Percentiles rank a stretch among this genome's conserved stretches.
phyloP scores from a whole-genome alignment of 2,113 vertebrate genomes.

The Gymnobelideus leadbeateri region DNA sequence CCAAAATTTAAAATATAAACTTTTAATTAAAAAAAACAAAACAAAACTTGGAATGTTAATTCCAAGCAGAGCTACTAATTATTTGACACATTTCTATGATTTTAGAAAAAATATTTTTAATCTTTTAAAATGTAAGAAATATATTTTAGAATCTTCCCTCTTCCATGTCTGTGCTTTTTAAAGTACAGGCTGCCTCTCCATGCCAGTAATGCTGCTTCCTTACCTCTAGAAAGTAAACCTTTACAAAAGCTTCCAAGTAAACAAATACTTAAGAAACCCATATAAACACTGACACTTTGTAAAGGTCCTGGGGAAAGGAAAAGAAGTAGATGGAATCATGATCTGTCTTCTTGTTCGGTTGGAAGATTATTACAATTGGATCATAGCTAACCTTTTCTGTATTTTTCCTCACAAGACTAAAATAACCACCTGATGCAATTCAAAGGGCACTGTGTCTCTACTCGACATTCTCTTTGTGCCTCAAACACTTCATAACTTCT shows the following conservation, averaged over 20 bases:
- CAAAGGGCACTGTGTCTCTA: conserved; percentile 40
- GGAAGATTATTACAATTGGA: not conserved
- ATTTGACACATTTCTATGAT: not conserved
- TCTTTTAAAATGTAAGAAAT: not conserved
- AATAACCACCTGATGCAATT: conserved; percentile 47
- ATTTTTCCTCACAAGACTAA: conserved; percentile 45
- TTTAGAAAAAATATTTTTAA: not conserved
- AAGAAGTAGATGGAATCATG: not conserved
- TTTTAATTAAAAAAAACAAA: not conserved
- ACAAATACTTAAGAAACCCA: not conserved
- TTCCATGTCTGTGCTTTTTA: not conserved
- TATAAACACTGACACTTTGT: not conserved
- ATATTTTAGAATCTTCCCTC: not conserved
- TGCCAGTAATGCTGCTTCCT: not conserved
- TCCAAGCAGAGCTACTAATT: not conserved
- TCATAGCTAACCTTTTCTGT: conserved; percentile 20
- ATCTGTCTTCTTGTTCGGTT: not conserved
- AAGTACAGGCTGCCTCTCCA: not conserved
- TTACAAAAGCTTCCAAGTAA: not conserved
- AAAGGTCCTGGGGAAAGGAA: not conserved
- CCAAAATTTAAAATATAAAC: not conserved
- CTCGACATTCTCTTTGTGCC: conserved; percentile 28
- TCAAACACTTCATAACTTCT: conserved; percentile 31
- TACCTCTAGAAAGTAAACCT: not conserved
- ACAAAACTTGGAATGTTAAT: not conserved